Evolutionary conservation across 2,113 vertebrate species (phyloP), one percentile per base, ranked within the genome.

Genomic region (Poeciliopsis occidentalis): DNA sequence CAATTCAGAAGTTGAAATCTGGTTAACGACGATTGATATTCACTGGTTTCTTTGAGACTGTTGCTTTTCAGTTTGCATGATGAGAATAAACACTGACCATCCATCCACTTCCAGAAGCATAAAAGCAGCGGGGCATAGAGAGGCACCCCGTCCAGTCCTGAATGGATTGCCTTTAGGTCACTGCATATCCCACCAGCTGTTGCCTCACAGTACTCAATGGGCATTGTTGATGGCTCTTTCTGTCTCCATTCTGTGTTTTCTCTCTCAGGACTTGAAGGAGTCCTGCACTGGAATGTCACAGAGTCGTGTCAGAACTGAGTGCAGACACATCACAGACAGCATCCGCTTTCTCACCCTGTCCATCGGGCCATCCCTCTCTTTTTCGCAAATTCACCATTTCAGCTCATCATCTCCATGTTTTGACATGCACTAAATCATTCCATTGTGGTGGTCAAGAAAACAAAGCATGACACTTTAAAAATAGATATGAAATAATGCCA

Each of bases 281-380:
- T 82, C 69, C 79, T 68, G 51, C 81, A 62, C 73, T 74, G 90
- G 93, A 94, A 95, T 93, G 88, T 95, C 93, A 92, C 94, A 93
- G 79, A 85, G 81, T 83, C 30, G 47, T 89, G 93, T 88, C 79
- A 92, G 83, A 92, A 82, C 51, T 57, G 84, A 91, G 88, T 84
- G 80, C 83, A 60, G 89, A 93, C 90, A 91, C 91, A 93, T 91
- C 89, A 87, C 88, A 93, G 90, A 78, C 88, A 85, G 79, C 74
- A 71, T 88, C 89, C 63, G 89, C 92, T 92, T 93, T 92, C 90
- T 87, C 85, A 73, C 85, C 88, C 78, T 67, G 81, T 85, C 91
- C 79, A 71, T 82, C 81, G 73, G 68, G 70, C 80, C 77, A 74
- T 86, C 79, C 63, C 41, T 67, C 31, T 34, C 80, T 37, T 68